phyloP scores from a whole-genome alignment of 2,888 invertebrate species.

The Corbicula japonica region DNA sequence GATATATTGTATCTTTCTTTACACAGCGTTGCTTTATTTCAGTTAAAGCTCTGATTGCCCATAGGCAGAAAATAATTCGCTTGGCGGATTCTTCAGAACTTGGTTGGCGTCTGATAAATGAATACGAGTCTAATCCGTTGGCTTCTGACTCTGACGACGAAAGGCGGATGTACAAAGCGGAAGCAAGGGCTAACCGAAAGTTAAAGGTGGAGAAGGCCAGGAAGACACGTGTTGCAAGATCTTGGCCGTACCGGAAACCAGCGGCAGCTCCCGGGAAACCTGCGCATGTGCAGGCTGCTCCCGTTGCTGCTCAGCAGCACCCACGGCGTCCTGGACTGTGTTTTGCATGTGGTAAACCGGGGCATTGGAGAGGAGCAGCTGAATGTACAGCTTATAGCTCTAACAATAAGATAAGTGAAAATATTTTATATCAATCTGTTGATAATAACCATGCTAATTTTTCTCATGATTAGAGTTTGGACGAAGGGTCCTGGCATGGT shows the following conservation, averaged over 20 bases:
- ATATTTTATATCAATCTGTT: no score
- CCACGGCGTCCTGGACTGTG: slow-evolving; percentile 33
- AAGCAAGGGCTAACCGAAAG: slow-evolving; percentile 23
- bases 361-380: slow-evolving; percentile 40
- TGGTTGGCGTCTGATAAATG: slow-evolving; percentile 22
- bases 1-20: neutral
- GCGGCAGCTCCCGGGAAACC: neutral
- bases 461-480: no score
- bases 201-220: slow-evolving; percentile 23
- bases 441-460: no score
- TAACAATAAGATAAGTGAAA: slow-evolving; percentile 45
- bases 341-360: slow-evolving; percentile 45
- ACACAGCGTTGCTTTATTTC: neutral
- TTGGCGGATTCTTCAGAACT: slow-evolving; percentile 24
- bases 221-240: neutral
- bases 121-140: slow-evolving; percentile 30
- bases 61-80: slow-evolving; percentile 30
- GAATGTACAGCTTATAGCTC: slow-evolving; percentile 31
- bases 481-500: neutral
- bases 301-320: neutral
- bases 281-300: neutral
- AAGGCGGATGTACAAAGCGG: slow-evolving; percentile 35
- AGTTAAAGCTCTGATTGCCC: slow-evolving; percentile 10
- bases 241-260: slow-evolving; percentile 13
- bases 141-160: slow-evolving; percentile 31